Evolutionary conservation across 2,113 vertebrate species (phyloP).

Genomic region (Platichthys stellatus): DNA sequence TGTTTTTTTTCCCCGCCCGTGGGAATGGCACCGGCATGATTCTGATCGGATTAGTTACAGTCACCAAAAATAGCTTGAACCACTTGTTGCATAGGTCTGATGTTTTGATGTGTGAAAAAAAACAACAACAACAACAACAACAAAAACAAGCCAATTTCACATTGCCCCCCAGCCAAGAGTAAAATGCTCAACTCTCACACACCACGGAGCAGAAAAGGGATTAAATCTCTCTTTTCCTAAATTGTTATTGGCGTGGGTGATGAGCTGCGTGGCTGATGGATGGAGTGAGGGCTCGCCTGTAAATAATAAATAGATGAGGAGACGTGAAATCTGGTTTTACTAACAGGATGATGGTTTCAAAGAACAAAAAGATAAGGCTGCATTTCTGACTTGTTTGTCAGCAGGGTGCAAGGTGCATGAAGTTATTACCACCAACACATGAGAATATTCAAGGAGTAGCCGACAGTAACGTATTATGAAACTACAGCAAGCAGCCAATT

Average conservation of each 20-base stretch:
- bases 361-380: not conserved
- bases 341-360: not conserved
- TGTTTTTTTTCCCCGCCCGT: too few species aligned
- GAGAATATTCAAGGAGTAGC: too few species aligned
- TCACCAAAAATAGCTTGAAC: slow-evolving; percentile 53
- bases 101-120: slow-evolving; percentile 33
- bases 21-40: not conserved
- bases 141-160: slow-evolving; percentile 44
- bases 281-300: slow-evolving; percentile 29
- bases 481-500: too few species aligned
- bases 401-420: too few species aligned
- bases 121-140: slow-evolving; percentile 15
- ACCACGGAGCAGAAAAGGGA: slow-evolving; percentile 33
- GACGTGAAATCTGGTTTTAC: slow-evolving; percentile 9
- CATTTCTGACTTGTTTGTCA: too few species aligned
- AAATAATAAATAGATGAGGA: not conserved
- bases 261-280: slow-evolving; percentile 32
- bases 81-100: slow-evolving; percentile 52
- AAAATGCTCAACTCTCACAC: slow-evolving; percentile 23
- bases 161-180: slow-evolving; percentile 56
- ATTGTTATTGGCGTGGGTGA: slow-evolving; percentile 41
- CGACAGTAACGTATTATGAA: too few species aligned
- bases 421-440: too few species aligned
- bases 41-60: slow-evolving; percentile 44
- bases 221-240: slow-evolving; percentile 51